phyloP scores from a whole-genome alignment of 2,113 vertebrate genomes.

The Tamias sibiricus region DNA sequence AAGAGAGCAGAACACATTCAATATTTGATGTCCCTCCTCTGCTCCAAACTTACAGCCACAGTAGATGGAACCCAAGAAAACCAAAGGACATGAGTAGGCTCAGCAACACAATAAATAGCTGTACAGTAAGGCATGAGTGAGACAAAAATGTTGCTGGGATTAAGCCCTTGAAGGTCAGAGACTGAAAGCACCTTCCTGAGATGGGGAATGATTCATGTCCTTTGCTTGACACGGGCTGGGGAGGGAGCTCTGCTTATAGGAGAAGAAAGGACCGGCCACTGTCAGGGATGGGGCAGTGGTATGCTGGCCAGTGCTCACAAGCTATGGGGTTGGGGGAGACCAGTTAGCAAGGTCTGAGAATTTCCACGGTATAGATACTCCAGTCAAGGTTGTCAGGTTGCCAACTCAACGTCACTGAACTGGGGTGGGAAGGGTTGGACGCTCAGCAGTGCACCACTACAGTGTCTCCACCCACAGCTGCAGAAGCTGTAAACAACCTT shows the following conservation, averaged over 20 bases:
- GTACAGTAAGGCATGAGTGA: not conserved
- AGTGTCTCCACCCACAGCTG: too few relatives aligned
- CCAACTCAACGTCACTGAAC: not conserved
- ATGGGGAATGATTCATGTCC: not conserved
- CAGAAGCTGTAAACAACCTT: not conserved
- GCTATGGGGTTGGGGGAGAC: not conserved
- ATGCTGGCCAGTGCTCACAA: not conserved
- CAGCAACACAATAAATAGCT: not conserved
- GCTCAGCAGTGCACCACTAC: rapidly evolving
- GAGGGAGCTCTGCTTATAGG: not conserved
- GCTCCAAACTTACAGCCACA: not conserved
- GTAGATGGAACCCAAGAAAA: not conserved
- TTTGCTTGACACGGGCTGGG: rapidly evolving
- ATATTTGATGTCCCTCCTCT: not conserved
- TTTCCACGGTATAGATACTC: not conserved
- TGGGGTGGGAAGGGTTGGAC: not conserved
- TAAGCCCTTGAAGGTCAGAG: not conserved
- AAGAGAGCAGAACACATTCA: not conserved
- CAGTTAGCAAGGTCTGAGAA: not conserved
- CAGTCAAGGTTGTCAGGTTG: not conserved
- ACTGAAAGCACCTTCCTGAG: not conserved
- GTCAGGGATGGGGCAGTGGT: not conserved
- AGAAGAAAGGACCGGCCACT: not conserved
- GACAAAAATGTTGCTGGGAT: not conserved
- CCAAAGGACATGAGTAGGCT: not conserved